These are phyloP conservation scores for Euleptes europaea DNA, from an alignment of 2,113 vertebrate genomes.

Conservation along the genomic window DNA sequence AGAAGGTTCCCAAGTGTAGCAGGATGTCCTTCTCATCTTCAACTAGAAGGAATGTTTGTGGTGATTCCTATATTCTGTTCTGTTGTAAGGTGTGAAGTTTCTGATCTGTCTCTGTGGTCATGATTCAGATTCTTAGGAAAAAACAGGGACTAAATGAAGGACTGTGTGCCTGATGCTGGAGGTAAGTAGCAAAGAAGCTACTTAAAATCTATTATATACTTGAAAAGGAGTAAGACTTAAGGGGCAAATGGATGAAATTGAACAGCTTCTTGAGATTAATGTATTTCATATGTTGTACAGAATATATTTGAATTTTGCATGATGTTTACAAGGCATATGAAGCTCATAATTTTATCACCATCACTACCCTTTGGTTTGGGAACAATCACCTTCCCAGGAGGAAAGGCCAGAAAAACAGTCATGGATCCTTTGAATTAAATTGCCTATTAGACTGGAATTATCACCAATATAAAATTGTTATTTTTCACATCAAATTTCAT, in stretches of 20 bases:
- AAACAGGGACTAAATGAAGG: background rate
- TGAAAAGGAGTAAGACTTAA: background rate
- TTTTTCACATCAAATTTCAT: background rate
- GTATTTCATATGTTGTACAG: background rate
- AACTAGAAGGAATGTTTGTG: too few species aligned
- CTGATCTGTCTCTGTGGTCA: background rate
- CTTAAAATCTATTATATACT: background rate
- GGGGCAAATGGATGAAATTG: background rate
- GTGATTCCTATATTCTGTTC: too few species aligned
- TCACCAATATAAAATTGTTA: background rate
- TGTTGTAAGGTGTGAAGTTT: background rate
- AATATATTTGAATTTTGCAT: background rate
- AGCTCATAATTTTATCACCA: background rate
- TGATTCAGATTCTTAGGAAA: background rate
- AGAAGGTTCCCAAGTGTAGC: too few species aligned
- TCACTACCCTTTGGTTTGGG: background rate
- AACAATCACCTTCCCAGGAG: too few species aligned
- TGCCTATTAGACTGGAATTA: background rate
- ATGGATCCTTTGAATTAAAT: background rate
- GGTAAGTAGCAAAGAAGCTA: background rate
- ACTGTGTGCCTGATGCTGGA: background rate
- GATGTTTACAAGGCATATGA: background rate
- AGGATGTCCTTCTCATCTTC: too few species aligned
- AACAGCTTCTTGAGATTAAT: background rate
- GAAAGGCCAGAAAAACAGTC: background rate